Evolutionary conservation across 2,888 invertebrate genomes (phyloP), one percentile per base, ranked within the genome.

Genomic region (Cylindroiulus punctatus): DNA sequence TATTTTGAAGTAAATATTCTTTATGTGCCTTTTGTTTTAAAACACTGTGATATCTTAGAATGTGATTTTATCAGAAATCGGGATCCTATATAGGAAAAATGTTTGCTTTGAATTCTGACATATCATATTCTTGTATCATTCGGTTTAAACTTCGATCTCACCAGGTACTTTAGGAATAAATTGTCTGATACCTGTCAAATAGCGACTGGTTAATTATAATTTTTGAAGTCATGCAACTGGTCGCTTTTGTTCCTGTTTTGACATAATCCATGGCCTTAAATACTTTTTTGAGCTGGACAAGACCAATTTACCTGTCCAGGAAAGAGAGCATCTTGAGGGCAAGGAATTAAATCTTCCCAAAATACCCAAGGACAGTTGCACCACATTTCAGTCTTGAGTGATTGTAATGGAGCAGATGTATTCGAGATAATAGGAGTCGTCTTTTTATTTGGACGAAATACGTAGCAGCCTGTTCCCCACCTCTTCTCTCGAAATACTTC

Each of bases 281-380:
- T 7, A 30, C 76, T 76, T 76, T 76, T 76, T 76, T 12, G 30
- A 76, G 76, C 30, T 76, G 76, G 30, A 76, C 76, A 30, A 76
- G 76, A 76, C 30, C 76, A 76, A 76, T 76, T 76, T 76, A 76
- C 30, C 30, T 76, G 76, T 76, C 76, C 30, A 32, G 76, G 76
- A 76, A 76, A 17, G 17, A 76, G 76, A 76, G 32, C 76, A 76
- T 76, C 76, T 76, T 76, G 3, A 26, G 76, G 76, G 76, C 76
- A 76, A 30, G 17, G 30, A 76, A 76, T 76, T 26, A 76, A 76
- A 76, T 76, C 30, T 76, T 76, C 76, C 76, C 76, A 76, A 26
- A 76, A 76, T 30, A 30, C 30, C 76, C 76, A 76, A 76, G 76
- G 76, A 76, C 76, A 30, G 30, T 76, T 30, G 76, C 30, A 76